phyloP scores from a whole-genome alignment of 1,140 invertebrate genomes.

The Ditylenchus dipsaci region DNA sequence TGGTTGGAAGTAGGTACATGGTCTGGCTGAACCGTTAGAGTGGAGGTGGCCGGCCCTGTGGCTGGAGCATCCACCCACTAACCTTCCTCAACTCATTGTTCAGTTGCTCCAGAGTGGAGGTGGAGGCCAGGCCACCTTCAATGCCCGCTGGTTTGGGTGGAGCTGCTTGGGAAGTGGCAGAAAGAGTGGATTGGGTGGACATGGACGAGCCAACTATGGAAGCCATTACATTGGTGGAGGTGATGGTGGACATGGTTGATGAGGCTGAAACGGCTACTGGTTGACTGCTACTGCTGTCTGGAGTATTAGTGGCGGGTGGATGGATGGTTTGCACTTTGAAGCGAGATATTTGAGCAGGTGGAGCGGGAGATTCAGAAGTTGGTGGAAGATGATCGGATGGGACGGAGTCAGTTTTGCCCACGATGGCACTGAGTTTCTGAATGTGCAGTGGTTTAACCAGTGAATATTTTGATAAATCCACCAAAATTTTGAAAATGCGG shows the following conservation, averaged over 20 bases:
- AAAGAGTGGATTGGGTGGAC: conserved; percentile 2
- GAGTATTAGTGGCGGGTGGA: neutral
- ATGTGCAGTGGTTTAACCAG: neutral
- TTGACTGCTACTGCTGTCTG: neutral
- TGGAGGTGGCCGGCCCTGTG: neutral
- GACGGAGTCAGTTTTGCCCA: neutral
- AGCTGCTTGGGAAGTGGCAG: neutral
- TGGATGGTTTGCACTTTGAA: conserved; percentile 24
- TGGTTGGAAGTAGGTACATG: neutral
- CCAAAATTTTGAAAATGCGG: neutral
- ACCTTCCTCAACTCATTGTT: conserved; percentile 31
- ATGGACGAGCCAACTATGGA: conserved; percentile 14
- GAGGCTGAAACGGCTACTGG: conserved; percentile 11
- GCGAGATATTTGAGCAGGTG: conserved; percentile 9
- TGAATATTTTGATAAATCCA: neutral
- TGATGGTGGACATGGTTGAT: conserved; percentile 28
- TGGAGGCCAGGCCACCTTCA: neutral
- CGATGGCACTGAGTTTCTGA: neutral
- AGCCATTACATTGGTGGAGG: neutral
- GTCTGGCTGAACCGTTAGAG: neutral
- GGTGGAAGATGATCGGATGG: conserved; percentile 5
- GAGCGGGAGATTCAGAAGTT: neutral
- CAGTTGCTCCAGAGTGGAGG: conserved; percentile 11
- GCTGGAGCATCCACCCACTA: conserved; percentile 31
- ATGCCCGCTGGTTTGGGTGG: neutral